These are phyloP conservation scores for Neosilurus hyrtlii DNA, from an alignment of 2,797 vertebrate species.

Conservation along the genomic window DNA sequence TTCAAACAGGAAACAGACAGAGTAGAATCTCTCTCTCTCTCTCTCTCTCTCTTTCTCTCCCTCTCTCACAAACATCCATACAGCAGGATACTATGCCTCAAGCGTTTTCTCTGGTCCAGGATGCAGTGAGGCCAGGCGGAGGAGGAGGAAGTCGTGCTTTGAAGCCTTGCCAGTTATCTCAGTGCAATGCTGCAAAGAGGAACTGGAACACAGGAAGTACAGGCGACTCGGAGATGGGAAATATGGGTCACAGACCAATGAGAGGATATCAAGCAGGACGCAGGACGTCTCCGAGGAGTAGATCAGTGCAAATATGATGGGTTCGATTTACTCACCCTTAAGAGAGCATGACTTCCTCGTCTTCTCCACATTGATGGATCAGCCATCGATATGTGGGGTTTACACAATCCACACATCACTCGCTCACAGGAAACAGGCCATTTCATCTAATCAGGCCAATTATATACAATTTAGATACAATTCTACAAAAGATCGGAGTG, in stretches of 20 bases:
- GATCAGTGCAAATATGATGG: neutral
- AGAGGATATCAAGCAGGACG: conserved; percentile 12
- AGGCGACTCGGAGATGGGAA: conserved; percentile 16
- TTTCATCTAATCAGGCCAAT: too few species aligned
- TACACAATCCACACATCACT: conserved; percentile 10
- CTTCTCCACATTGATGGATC: neutral
- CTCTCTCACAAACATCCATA: conserved; percentile 14
- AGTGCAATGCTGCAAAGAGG: conserved; percentile 6
- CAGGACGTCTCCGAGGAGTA: neutral
- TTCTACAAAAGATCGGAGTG: too few species aligned
- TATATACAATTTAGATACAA: too few species aligned
- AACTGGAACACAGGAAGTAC: conserved; percentile 7
- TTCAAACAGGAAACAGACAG: neutral
- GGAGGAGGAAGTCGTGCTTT: conserved; percentile 42
- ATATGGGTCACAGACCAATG: conserved; percentile 7
- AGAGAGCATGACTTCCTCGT: neutral
- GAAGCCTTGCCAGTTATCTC: conserved; percentile 22
- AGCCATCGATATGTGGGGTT: neutral
- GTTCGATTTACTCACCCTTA: neutral
- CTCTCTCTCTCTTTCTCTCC: neutral
- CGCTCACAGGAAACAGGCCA: neutral
- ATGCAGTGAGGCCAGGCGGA: conserved; percentile 32
- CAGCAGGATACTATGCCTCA: conserved; percentile 25
- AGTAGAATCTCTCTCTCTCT: neutral
- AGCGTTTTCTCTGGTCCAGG: conserved; percentile 27